phyloP scores from a whole-genome alignment of 2,888 invertebrate species.

The Alviniconcha strummeri region DNA sequence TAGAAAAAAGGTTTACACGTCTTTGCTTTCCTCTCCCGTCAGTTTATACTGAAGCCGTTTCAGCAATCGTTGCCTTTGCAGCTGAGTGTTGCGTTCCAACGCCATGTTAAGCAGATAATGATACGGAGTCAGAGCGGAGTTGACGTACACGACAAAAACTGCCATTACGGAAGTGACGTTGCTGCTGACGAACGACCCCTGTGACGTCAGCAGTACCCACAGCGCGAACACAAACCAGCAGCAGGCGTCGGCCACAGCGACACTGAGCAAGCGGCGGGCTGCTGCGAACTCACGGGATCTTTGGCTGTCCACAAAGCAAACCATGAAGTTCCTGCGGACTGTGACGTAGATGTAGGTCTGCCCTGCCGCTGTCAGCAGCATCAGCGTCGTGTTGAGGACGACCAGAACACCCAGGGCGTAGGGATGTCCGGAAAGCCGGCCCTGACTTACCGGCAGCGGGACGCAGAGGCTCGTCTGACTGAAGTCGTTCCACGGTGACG shows the following conservation, averaged over 20 bases:
- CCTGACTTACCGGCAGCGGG: background rate
- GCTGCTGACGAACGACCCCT: background rate
- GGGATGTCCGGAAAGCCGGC: background rate
- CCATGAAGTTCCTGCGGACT: background rate
- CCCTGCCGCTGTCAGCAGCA: background rate
- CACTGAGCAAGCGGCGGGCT: background rate
- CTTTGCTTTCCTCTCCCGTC: no score
- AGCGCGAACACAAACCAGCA: background rate
- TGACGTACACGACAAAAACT: background rate
- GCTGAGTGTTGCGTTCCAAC: background rate
- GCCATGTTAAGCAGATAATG: background rate
- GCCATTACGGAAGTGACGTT: background rate
- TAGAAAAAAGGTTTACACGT: no score
- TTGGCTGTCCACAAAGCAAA: background rate
- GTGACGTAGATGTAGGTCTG: constrained; percentile 10
- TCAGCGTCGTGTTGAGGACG: background rate
- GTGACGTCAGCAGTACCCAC: background rate
- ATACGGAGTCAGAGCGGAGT: background rate
- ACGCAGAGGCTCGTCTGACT: background rate
- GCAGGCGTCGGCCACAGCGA: background rate
- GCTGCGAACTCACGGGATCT: background rate
- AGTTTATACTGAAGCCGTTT: no score
- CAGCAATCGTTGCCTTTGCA: no score
- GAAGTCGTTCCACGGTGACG: background rate
- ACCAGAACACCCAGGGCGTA: background rate